Evolutionary conservation across 2,888 invertebrate species (phyloP), one percentile per base, ranked within the genome.

Genomic region (Conchocele bisecta): DNA sequence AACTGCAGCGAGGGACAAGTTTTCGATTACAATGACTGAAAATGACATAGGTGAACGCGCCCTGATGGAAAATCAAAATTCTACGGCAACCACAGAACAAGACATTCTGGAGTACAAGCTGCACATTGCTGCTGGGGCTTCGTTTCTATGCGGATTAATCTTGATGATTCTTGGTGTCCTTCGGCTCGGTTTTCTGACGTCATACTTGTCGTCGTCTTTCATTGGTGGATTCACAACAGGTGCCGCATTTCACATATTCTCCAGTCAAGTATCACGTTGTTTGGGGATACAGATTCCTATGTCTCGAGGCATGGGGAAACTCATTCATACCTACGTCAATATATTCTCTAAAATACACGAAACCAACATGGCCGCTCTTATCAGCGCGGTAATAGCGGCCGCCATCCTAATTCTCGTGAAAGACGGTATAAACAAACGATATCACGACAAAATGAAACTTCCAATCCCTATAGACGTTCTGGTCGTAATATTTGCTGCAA

Each of bases 371-470:
- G 93, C 93, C 0, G 94, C 96, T 0, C 89, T 95, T 26, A 89
- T 93, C 24, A 93, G 95, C 44, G 95, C 96, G 0, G 77, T 93
- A 20, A 91, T 95, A 42, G 93, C 95, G 1, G 94, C 95, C 53
- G 81, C 93, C 26, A 86, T 94, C 56, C 93, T 96, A 33, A 91
- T 94, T 0, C 82, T 95, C 31, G 87, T 90, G 15, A 88, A 88
- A 68, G 92, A 92, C 59, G 72, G 67, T 56, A 74, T 89, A 29
- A 89, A 88, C 63, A 81, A 84, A 56, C 74, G 81, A n/a, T 88
- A 75, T 63, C 81, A 78, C 26, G 50, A 71, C 13, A 86, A 77
- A 70, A 70, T 88, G 51, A 82, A 78, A 57, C 73, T 87, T 28
- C 89, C 89, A 1, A 69, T 90, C 29, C 90, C 90, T 2, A 88